Conservation (phyloP, 2,113 vertebrate species). For the Peromyscus californicus region DNA sequence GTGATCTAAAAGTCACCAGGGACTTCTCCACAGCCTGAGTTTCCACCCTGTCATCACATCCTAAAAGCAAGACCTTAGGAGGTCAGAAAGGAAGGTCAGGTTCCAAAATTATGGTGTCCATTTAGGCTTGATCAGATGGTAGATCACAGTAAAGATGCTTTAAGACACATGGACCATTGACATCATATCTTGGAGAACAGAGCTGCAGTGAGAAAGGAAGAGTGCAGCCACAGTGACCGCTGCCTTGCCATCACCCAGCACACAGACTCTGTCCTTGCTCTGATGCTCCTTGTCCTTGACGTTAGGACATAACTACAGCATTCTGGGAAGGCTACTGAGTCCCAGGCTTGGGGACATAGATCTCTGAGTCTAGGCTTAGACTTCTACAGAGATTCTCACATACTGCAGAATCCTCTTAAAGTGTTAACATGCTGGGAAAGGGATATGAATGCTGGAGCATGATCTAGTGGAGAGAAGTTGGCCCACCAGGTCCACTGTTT, state of each 20-base stretch:
- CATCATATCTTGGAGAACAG: background rate
- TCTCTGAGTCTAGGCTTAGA: background rate
- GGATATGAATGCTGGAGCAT: background rate
- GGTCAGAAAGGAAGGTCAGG: background rate
- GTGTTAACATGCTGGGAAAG: background rate
- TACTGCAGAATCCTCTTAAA: constrained; percentile 3
- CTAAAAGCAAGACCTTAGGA: background rate
- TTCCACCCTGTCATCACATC: background rate
- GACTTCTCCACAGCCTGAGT: background rate
- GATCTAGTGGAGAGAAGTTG: background rate
- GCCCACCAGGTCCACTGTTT: background rate
- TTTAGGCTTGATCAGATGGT: background rate
- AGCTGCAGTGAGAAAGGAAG: background rate
- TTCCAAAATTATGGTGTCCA: background rate
- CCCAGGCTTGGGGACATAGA: background rate
- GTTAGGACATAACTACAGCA: background rate
- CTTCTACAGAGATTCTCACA: constrained; percentile 12
- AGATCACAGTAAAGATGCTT: background rate
- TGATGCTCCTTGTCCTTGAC: background rate
- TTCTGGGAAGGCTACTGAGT: background rate
- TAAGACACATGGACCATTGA: background rate
- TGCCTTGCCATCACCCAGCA: background rate
- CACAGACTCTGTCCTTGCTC: background rate
- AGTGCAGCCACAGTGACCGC: background rate
- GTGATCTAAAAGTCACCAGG: background rate